Evolutionary conservation across 2,113 vertebrate species (phyloP).

Genomic region (Hymenochirus boettgeri): DNA sequence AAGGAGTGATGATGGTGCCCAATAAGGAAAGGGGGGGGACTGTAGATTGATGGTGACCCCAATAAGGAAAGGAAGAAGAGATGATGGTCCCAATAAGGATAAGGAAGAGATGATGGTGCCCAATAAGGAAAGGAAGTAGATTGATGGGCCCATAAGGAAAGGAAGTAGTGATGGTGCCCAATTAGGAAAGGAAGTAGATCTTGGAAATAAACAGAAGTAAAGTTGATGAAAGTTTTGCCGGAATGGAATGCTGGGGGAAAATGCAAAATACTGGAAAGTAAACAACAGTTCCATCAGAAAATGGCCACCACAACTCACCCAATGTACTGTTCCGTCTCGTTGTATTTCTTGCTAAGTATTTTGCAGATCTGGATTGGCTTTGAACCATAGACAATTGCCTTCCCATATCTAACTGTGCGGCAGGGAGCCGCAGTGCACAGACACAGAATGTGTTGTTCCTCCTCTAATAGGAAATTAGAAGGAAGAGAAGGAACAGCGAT

Average conservation of each 20-base stretch:
- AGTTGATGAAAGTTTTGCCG: no score
- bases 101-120: not conserved
- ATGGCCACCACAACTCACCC: conserved; percentile 68
- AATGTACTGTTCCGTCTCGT: conserved; percentile 91
- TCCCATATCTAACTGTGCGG: conserved; percentile 86
- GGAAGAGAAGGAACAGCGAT: not conserved
- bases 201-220: no score
- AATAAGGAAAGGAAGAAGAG: not conserved
- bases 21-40: no score
- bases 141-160: not conserved
- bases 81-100: not conserved
- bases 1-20: no score
- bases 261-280: no score
- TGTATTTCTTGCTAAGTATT: conserved; percentile 92
- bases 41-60: no score
- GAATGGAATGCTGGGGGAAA: no score
- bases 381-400: conserved; percentile 95
- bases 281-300: no score
- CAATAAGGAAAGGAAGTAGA: not conserved
- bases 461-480: conserved; percentile 83
- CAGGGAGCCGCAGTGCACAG: conserved; percentile 79
- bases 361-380: conserved; percentile 90
- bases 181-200: no score
- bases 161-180: not conserved
- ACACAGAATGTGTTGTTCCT: conserved; percentile 80